Conservation (phyloP, 2,888 invertebrate species). For the Melikaiella ostensackeni region DNA sequence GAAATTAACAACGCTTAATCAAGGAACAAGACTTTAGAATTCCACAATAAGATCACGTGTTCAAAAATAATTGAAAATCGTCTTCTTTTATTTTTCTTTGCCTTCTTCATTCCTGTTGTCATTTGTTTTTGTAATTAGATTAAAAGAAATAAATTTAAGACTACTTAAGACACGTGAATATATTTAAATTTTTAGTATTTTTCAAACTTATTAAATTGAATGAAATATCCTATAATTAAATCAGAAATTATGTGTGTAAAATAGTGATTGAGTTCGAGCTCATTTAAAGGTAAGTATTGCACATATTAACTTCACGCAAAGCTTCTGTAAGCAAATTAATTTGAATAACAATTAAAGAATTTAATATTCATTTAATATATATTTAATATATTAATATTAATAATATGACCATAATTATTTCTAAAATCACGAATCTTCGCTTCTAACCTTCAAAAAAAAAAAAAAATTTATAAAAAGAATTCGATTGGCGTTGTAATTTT, state of each 20-base stretch:
- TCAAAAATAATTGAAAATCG: neutral
- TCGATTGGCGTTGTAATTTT: no score
- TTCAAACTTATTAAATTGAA: neutral
- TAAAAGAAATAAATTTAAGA: no score
- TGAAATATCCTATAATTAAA: neutral
- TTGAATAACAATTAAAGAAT: no score
- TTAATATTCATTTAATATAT: no score
- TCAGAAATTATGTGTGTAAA: neutral
- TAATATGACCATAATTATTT: no score
- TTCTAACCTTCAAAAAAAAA: no score
- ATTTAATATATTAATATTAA: no score
- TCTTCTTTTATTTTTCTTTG: neutral
- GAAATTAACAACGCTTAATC: slow-evolving; percentile 1
- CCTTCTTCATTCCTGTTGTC: neutral
- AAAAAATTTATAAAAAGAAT: no score
- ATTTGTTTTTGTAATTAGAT: neutral
- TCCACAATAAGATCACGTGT: neutral
- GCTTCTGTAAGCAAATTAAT: no score
- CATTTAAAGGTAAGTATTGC: neutral
- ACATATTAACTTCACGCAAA: neutral
- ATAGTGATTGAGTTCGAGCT: neutral
- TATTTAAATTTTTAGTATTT: neutral
- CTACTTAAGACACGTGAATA: neutral
- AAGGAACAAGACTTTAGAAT: neutral
- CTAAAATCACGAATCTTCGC: no score